Evolutionary conservation across 2,888 invertebrate genomes (phyloP), one percentile per base, ranked within the genome.

Genomic region (Andrena flavipes): DNA sequence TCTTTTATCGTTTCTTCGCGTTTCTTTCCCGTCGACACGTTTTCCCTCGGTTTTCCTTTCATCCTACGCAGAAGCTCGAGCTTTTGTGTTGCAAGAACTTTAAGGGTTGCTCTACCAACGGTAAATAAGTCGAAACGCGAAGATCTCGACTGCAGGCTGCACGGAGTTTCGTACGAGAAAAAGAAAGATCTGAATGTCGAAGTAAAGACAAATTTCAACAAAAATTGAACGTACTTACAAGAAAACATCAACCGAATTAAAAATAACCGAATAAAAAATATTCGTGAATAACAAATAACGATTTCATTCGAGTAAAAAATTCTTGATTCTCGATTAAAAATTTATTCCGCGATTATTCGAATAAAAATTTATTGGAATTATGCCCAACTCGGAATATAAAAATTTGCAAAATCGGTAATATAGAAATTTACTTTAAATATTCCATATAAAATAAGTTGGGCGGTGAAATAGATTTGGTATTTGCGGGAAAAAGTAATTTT

Each of bases 1-100:
- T 76, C 62, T 68, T 60, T 68, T 54, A 42, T 68, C 42, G 48
- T 49, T 51, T 20, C 56, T 62, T 29, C 56, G 13, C 13, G n/a
- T 51, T 74, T 42, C 56, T 59, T 75, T 49, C 35, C 35, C 20
- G n/a, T 13, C 65, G 30, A 2, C 64, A 2, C 20, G 35, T 4
- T 5, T 48, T 20, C 10, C 26, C 48, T n/a, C 29, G 48, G 60
- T 29, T 13, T 26, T 64, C 23, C 49, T 62, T 72, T 56, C 33
- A 10, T 26, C 49, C 8, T 2, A 30, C 8, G 8, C 51, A 30
- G 13, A 26, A 26, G 20, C 33, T 20, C 35, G 3, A 10, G 3
- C 56, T 48, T 59, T 51, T 48, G 8, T 65, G 26, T 20, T 20
- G 33, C 49, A n/a, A 4, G 3, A 49, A 33, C 42, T 10, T 16